phyloP scores from a whole-genome alignment of 2,113 vertebrate genomes.

The Narcine bancroftii region DNA sequence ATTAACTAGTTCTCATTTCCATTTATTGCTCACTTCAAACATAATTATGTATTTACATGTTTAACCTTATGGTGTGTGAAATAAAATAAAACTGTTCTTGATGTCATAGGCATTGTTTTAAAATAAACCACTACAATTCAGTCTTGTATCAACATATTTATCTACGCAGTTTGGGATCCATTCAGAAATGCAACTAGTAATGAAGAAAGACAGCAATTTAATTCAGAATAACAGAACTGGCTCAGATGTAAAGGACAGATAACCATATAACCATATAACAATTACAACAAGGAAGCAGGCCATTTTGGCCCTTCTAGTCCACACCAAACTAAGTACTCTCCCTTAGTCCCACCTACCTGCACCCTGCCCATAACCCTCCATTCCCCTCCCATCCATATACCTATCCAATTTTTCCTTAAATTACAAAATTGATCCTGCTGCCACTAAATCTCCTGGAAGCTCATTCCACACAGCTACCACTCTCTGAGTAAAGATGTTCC shows the following conservation, averaged over 20 bases:
- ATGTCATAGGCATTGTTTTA: background rate
- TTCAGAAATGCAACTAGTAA: background rate
- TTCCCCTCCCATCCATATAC: too few relatives aligned
- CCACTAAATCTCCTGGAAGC: too few relatives aligned
- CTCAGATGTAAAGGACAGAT: background rate
- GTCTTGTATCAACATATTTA: background rate
- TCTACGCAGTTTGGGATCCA: background rate
- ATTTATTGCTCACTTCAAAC: background rate
- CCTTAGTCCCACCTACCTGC: too few relatives aligned
- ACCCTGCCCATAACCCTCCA: too few relatives aligned
- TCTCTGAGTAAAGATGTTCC: too few relatives aligned
- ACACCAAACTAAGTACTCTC: too few relatives aligned
- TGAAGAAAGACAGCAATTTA: background rate
- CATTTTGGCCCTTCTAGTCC: too few relatives aligned
- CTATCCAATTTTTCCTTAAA: too few relatives aligned
- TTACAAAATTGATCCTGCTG: too few relatives aligned
- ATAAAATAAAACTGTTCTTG: background rate
- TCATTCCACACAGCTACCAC: too few relatives aligned
- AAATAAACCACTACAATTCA: background rate
- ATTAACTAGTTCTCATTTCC: background rate
- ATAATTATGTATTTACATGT: slow-evolving; percentile 9
- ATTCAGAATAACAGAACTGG: background rate
- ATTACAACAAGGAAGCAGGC: too few relatives aligned
- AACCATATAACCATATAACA: too few relatives aligned
- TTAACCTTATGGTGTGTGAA: background rate